A percentile compares a stretch with the other conserved stretches of the same genome.
Conservation (phyloP, 2,113 vertebrate genomes). For the Planiliza haematocheilus region DNA sequence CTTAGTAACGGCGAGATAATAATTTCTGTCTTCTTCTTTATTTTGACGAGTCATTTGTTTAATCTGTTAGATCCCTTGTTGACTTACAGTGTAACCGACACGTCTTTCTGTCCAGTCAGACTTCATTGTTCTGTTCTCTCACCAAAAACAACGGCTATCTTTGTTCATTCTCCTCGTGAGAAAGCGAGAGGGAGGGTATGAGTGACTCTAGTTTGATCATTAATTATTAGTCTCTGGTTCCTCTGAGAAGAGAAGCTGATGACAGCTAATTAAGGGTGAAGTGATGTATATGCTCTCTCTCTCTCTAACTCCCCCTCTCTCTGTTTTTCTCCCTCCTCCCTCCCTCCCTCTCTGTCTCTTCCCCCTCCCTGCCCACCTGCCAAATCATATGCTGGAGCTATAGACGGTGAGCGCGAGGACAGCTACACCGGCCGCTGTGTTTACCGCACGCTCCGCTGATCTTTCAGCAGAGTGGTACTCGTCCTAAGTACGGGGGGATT, state of each 20-base stretch:
- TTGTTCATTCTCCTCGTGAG: constrained; percentile 47
- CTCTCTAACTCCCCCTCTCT: neutral
- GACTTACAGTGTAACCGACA: constrained; percentile 10
- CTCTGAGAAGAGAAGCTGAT: constrained; percentile 78
- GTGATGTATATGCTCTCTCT: constrained; percentile 74
- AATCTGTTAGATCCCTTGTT: constrained; percentile 25
- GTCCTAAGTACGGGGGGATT: neutral
- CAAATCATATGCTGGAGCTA: constrained; percentile 64
- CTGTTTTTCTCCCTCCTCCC: neutral
- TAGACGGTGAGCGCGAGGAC: constrained; percentile 43
- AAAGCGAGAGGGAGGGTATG: constrained; percentile 32
- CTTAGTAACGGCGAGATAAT: constrained; percentile 10
- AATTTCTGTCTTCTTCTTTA: constrained; percentile 42
- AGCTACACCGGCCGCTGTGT: constrained; percentile 42
- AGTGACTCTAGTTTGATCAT: constrained; percentile 75
- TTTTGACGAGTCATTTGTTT: constrained; percentile 52
- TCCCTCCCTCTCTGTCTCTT: neutral
- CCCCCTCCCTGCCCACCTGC: constrained; percentile 66
- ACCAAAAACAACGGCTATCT: constrained; percentile 53
- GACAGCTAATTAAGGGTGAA: constrained; percentile 83
- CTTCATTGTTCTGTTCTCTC: constrained; percentile 46
- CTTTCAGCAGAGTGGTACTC: neutral
- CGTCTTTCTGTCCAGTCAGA: constrained; percentile 42
- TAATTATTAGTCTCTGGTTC: constrained; percentile 79
- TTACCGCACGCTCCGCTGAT: constrained; percentile 33